These are phyloP conservation scores for Drosophila diplacantha DNA, from an alignment of 2,888 invertebrate species.

Conservation along the genomic window DNA sequence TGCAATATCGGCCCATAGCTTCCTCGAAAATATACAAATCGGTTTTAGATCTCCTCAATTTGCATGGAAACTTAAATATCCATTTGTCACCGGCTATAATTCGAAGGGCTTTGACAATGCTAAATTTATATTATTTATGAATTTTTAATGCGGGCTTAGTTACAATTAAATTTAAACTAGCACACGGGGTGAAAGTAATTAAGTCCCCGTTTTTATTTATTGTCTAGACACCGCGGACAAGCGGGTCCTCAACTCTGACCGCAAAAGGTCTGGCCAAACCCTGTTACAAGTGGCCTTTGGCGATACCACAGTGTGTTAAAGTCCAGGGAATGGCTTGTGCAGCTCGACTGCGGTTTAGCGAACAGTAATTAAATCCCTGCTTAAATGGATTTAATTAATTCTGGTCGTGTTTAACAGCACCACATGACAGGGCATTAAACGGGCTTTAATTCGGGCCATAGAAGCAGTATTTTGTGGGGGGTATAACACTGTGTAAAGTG, in stretches of 20 bases:
- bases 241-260: constrained; percentile 2
- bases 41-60: constrained; percentile 64
- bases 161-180: constrained; percentile 12
- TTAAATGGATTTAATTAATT: constrained; percentile 21
- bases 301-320: constrained; percentile 6
- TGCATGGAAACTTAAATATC: constrained; percentile 62
- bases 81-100: constrained; percentile 52
- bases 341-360: constrained; percentile 2
- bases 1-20: constrained; percentile 15
- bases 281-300: constrained; percentile 2
- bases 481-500: background rate
- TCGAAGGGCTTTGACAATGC: constrained; percentile 24
- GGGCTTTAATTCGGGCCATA: background rate
- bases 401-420: constrained; percentile 1
- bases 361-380: constrained; percentile 23
- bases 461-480: background rate
- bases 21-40: constrained; percentile 38
- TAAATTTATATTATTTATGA: constrained; percentile 48
- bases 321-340: background rate
- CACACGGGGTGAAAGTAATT: background rate
- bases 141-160: constrained; percentile 47
- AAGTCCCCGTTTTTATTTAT: background rate
- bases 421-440: background rate
- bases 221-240: constrained; percentile 8
- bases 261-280: background rate